A percentile compares a stretch with the other conserved stretches of the same genome.
Evolutionary conservation across 2,113 vertebrate genomes (phyloP).

Genomic region (Chionodraco myersi): DNA sequence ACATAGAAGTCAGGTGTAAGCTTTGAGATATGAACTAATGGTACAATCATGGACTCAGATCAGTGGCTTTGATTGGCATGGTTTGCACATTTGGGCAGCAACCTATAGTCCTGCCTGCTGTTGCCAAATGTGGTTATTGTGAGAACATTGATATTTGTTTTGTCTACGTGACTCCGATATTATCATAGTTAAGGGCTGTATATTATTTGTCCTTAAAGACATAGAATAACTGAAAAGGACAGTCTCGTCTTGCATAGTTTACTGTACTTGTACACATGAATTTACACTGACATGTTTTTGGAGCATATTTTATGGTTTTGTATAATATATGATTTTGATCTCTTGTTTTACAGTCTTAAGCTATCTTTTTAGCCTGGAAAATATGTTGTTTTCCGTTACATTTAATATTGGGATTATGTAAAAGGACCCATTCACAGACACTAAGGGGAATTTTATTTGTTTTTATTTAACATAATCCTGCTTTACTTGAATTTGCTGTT

Average conservation of each 20-base stretch:
- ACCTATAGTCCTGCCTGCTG: constrained; percentile 68
- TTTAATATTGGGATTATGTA: constrained; percentile 55
- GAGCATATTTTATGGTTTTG: constrained; percentile 40
- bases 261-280: constrained; percentile 65
- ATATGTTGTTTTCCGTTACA: constrained; percentile 47
- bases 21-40: constrained; percentile 61
- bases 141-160: constrained; percentile 64
- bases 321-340: constrained; percentile 35
- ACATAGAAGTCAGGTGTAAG: constrained; percentile 44
- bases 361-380: constrained; percentile 49
- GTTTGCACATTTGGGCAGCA: constrained; percentile 82
- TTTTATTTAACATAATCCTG: constrained; percentile 79
- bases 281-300: constrained; percentile 68
- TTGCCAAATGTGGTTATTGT: constrained; percentile 80
- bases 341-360: constrained; percentile 43
- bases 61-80: constrained; percentile 70
- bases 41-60: constrained; percentile 81
- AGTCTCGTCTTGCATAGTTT: constrained; percentile 61
- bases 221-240: constrained; percentile 58
- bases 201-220: constrained; percentile 77
- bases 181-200: constrained; percentile 80
- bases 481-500: constrained; percentile 85
- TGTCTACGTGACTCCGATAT: constrained; percentile 68
- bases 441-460: constrained; percentile 41
- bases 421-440: constrained; percentile 27